These are phyloP conservation scores for Silurus aristotelis DNA, from an alignment of 2,797 vertebrate species.

Conservation along the genomic window DNA sequence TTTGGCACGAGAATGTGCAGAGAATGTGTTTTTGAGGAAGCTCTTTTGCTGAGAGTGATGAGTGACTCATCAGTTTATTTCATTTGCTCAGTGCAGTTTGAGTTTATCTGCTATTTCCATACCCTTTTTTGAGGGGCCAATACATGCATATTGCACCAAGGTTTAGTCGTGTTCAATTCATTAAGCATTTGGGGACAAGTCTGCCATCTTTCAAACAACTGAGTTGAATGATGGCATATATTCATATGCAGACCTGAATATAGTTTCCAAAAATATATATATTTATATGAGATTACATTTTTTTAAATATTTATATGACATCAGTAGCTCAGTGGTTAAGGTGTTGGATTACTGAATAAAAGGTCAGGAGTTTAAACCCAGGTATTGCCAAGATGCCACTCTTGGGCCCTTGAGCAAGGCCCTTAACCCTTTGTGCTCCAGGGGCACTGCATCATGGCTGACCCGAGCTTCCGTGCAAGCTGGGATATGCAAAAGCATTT, in stretches of 20 bases:
- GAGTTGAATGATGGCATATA: not conserved
- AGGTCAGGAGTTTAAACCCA: no score
- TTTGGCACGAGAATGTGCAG: not conserved
- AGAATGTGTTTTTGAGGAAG: slow-evolving; percentile 2
- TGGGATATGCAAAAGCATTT: no score
- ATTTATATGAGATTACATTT: no score
- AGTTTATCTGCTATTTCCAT: not conserved
- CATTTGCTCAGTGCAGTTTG: not conserved
- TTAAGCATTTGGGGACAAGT: not conserved
- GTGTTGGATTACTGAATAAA: no score
- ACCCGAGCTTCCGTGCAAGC: no score
- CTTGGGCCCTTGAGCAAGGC: no score
- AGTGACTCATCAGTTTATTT: slow-evolving; percentile 12
- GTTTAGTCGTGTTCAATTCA: not conserved
- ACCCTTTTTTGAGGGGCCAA: not conserved
- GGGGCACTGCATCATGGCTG: no score
- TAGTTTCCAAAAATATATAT: no score
- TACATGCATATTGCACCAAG: not conserved
- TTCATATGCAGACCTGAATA: not conserved
- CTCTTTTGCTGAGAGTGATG: not conserved
- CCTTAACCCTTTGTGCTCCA: no score
- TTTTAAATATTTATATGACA: no score
- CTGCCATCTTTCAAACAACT: not conserved
- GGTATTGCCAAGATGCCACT: no score
- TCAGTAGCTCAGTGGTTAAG: no score